phyloP scores from a whole-genome alignment of 2,888 invertebrate species.

The Ophioninae sp. region DNA sequence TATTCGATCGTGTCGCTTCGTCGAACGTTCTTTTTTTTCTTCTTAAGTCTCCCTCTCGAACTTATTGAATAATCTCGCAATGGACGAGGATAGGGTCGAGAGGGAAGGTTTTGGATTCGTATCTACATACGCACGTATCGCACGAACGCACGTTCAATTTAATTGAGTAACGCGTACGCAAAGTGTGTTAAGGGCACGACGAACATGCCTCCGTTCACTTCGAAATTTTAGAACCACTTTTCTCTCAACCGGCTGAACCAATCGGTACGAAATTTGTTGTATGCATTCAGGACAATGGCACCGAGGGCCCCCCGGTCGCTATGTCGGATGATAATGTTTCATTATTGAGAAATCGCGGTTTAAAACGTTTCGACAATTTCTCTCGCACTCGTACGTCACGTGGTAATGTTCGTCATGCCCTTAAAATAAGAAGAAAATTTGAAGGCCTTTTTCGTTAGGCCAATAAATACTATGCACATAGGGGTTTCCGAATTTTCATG shows the following conservation, averaged over 20 bases:
- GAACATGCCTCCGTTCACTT: too few species aligned
- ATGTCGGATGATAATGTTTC: too few species aligned
- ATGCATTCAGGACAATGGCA: too few species aligned
- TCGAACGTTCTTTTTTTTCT: conserved; percentile 1
- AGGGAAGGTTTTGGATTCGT: background rate
- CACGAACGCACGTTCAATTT: conserved; percentile 10
- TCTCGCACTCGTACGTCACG: too few species aligned
- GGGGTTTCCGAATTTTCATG: conserved; percentile 51
- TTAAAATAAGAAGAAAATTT: conserved; percentile 66
- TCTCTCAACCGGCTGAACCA: too few species aligned
- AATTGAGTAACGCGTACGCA: conserved; percentile 55
- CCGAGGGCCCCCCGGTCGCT: too few species aligned
- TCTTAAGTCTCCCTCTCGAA: background rate
- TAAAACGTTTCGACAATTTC: too few species aligned
- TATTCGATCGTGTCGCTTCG: conserved; percentile 40
- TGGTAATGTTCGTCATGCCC: too few species aligned
- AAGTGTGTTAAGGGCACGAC: too few species aligned
- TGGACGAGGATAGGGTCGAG: background rate
- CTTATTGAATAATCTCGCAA: background rate
- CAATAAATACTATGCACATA: conserved; percentile 78
- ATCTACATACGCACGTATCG: background rate
- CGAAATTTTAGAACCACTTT: too few species aligned
- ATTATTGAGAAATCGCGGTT: too few species aligned
- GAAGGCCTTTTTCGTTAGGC: conserved; percentile 63
- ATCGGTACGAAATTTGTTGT: too few species aligned